Conservation (phyloP, 1,140 invertebrate species). For the Drosophila ananassae region DNA sequence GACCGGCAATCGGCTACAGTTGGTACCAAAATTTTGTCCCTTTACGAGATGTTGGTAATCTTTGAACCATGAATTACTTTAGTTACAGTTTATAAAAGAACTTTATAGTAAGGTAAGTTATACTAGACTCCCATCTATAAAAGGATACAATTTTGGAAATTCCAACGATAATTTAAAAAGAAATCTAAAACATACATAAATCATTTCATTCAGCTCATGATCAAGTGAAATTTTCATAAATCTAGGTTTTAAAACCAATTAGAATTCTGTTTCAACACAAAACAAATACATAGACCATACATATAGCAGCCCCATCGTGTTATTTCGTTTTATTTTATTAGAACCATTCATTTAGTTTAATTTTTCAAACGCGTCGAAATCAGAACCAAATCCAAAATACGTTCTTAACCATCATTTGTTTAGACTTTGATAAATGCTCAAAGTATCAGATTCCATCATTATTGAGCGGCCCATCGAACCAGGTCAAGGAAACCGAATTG, state of each 20-base stretch:
- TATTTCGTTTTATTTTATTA: conserved; percentile 15
- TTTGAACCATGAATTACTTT: neutral
- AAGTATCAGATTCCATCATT: conserved; percentile 84
- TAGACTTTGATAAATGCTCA: conserved; percentile 41
- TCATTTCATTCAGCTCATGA: conserved; percentile 59
- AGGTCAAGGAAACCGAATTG: conserved; percentile 58
- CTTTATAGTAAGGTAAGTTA: conserved; percentile 47
- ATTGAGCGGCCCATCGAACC: conserved; percentile 83
- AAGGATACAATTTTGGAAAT: conserved; percentile 56
- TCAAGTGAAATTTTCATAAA: conserved; percentile 36
- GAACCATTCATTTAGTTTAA: conserved; percentile 35
- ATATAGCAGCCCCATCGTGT: conserved; percentile 49
- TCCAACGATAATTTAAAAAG: conserved; percentile 1
- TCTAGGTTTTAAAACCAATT: neutral
- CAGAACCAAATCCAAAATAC: conserved; percentile 7
- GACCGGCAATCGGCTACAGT: conserved; percentile 20
- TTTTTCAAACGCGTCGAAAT: conserved; percentile 25
- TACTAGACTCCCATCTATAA: conserved; percentile 32
- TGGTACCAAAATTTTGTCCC: conserved; percentile 59
- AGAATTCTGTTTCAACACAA: conserved; percentile 11
- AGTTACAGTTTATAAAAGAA: neutral
- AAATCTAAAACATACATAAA: conserved; percentile 25
- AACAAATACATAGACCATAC: conserved; percentile 47
- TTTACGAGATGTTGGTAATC: conserved; percentile 28
- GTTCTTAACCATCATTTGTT: conserved; percentile 32